phyloP scores from a whole-genome alignment of 1,140 invertebrate species.

The Neomicropteryx cornuta region DNA sequence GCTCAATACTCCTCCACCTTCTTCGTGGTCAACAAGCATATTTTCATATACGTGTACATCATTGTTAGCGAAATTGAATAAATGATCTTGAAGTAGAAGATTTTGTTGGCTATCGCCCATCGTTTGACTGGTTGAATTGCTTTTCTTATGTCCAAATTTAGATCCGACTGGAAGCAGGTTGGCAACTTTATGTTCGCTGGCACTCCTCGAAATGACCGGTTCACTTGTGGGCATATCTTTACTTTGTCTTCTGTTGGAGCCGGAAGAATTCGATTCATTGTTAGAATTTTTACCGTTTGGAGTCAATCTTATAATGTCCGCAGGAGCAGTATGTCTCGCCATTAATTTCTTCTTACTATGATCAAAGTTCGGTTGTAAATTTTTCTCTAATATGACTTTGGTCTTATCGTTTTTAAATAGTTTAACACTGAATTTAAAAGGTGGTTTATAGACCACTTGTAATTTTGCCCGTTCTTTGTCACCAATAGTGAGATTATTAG shows the following conservation, averaged over 20 bases:
- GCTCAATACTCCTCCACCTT: constrained; percentile 17
- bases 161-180: constrained; percentile 24
- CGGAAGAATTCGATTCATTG: constrained; percentile 22
- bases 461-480: constrained; percentile 53
- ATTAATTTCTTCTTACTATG: constrained; percentile 26
- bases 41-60: constrained; percentile 37
- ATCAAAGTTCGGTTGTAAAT: constrained; percentile 32
- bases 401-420: constrained; percentile 53
- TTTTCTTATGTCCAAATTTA: constrained; percentile 31
- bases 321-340: constrained; percentile 16
- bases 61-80: constrained; percentile 14
- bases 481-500: constrained; percentile 37
- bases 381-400: constrained; percentile 37
- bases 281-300: constrained; percentile 17
- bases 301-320: constrained; percentile 22
- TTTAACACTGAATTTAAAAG: constrained; percentile 73
- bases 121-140: constrained; percentile 33
- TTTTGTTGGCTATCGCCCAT: constrained; percentile 36
- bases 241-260: constrained; percentile 16
- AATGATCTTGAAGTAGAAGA: constrained; percentile 31
- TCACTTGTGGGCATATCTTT: constrained; percentile 17
- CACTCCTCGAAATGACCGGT: constrained; percentile 20
- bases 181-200: constrained; percentile 31
- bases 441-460: constrained; percentile 76
- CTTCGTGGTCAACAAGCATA: constrained; percentile 23